Base-by-base conservation (phyloP, 1,140 invertebrate species). In the Caerostris darwini region DNA sequence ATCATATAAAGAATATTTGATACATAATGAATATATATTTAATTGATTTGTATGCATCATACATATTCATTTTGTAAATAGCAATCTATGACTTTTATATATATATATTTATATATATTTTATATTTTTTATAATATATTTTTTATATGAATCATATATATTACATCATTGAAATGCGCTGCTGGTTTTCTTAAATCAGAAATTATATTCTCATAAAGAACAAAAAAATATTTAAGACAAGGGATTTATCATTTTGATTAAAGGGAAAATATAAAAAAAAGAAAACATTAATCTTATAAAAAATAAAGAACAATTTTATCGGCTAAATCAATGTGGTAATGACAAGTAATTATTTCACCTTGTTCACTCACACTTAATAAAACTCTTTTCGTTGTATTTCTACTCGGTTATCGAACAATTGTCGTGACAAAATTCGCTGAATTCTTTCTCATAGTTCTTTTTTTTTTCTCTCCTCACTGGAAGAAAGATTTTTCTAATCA, bases 401-500 rank as follows among this genome's bases (percentile, higher is more conserved):
- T 77, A 34, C 69, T 3, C 50, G 69, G 34, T 77, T 77, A 77
- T 77, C 69, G 69, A 77, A 77, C 50, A 77, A 77, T 77, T 53
- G 69, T 77, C 82, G 54, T 59, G 57, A 85, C 57, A 59, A 85
- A 59, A 85, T 85, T 85, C 82, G 58, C 57, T 85, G 82, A 85
- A 85, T 85, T 85, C 57, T 19, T 85, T 17, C n/a, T 85, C 19
- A 17, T 85, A 12, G 17, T 4, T 12, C 10, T 82, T 85, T 85
- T 59, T 85, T 85, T n/a, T 14, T 67, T 67, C 12, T 67, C n/a
- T 58, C 82, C 17, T 58, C 7, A 77, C 50, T 77, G 19, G 19
- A 85, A 85, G 50, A 71, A 90, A 90, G 56, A n/a, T 56, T 71
- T n/a, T 34, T 90, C 67, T 56, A 50, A 90, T 90, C 61, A 77